phyloP scores from a whole-genome alignment of 2,888 invertebrate genomes.

The Eumerus sabulonum region DNA sequence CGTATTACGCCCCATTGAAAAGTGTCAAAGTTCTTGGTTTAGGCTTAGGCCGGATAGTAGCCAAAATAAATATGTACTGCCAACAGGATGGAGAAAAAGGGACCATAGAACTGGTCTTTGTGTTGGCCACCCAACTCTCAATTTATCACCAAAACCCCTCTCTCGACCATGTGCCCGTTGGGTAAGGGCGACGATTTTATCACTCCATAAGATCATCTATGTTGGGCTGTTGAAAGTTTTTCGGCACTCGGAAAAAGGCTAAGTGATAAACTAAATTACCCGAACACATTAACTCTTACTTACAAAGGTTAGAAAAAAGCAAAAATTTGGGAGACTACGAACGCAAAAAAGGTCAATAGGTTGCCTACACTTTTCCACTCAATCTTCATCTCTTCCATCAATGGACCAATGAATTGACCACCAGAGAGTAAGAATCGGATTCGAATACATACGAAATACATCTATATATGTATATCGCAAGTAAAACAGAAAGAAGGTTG shows the following conservation, averaged over 20 bases:
- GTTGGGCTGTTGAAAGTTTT: constrained; percentile 30
- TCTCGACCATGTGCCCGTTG: constrained; percentile 7
- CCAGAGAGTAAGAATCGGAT: neutral
- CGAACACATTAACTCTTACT: constrained; percentile 41
- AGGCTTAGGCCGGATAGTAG: neutral
- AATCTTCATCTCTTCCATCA: constrained; percentile 46
- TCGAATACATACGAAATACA: too few species aligned
- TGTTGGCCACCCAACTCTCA: constrained; percentile 17
- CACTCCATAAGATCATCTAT: constrained; percentile 7
- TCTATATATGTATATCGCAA: too few species aligned
- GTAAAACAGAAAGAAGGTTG: neutral
- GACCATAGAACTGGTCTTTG: constrained; percentile 38
- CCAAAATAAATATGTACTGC: neutral
- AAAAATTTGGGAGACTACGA: too few species aligned
- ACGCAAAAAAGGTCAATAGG: constrained; percentile 38
- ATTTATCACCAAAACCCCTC: constrained; percentile 38
- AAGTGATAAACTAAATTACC: constrained; percentile 54
- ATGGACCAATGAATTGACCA: constrained; percentile 33
- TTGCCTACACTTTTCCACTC: constrained; percentile 46
- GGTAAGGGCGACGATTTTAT: constrained; percentile 13
- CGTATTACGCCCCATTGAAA: constrained; percentile 27
- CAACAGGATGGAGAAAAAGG: constrained; percentile 39
- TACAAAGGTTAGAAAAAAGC: neutral
- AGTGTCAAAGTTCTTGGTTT: neutral
- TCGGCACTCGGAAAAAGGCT: constrained; percentile 15